Percentiles rank a stretch among this genome's conserved stretches.
Conservation (phyloP, 2,113 vertebrate species). For the Merops nubicus region DNA sequence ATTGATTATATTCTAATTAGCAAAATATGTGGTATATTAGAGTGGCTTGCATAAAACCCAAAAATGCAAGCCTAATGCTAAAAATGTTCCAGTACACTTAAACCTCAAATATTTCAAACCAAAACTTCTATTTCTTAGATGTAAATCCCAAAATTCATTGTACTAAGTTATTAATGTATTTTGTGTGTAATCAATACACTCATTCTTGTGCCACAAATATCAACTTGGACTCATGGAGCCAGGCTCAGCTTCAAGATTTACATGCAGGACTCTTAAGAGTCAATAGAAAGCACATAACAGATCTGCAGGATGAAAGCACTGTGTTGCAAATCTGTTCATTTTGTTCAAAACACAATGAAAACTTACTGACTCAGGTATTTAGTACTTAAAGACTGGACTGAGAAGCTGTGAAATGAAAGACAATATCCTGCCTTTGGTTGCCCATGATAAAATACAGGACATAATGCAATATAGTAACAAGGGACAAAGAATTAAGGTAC, state of each 20-base stretch:
- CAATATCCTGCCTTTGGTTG: slow-evolving; percentile 69
- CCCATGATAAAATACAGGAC: slow-evolving; percentile 62
- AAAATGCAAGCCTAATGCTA: slow-evolving; percentile 68
- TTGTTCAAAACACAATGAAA: slow-evolving; percentile 73
- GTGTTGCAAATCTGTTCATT: slow-evolving; percentile 76
- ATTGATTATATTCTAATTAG: slow-evolving; percentile 45
- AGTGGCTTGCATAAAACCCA: slow-evolving; percentile 69
- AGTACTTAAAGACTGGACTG: slow-evolving; percentile 65
- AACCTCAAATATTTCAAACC: slow-evolving; percentile 38
- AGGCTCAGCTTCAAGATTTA: slow-evolving; percentile 79
- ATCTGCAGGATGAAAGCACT: slow-evolving; percentile 69
- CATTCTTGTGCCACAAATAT: slow-evolving; percentile 60
- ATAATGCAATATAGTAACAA: slow-evolving; percentile 63
- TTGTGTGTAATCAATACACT: slow-evolving; percentile 37
- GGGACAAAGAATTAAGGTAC: slow-evolving; percentile 70
- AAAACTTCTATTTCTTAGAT: slow-evolving; percentile 25
- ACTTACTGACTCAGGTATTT: slow-evolving; percentile 63
- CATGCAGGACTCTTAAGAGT: slow-evolving; percentile 77
- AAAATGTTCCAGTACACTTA: slow-evolving; percentile 54
- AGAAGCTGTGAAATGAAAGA: slow-evolving; percentile 68
- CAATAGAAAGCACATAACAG: slow-evolving; percentile 71
- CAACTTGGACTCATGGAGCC: slow-evolving; percentile 65
- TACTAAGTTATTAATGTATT: slow-evolving; percentile 12
- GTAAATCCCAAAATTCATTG: slow-evolving; percentile 42
- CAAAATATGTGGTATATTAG: slow-evolving; percentile 56